Percentiles rank a stretch among this genome's conserved stretches.
Evolutionary conservation across 2,888 invertebrate genomes (phyloP).

Genomic region (Athalia circularis): DNA sequence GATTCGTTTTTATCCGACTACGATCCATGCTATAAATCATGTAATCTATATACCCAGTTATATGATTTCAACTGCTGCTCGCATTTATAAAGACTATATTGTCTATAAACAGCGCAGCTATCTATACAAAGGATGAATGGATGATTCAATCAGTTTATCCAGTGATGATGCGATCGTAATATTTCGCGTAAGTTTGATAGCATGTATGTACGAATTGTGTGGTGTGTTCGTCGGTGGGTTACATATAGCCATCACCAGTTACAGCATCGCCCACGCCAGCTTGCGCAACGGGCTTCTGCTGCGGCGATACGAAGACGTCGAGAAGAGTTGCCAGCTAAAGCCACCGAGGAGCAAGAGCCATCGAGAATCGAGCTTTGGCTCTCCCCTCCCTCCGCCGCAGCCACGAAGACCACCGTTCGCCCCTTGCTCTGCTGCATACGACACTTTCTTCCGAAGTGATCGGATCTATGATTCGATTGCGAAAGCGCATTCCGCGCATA

Average conservation of each 20-base stretch:
- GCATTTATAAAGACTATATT: too few relatives aligned
- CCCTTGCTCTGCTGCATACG: slow-evolving; percentile 35
- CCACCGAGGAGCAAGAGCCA: background rate
- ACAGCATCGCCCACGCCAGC: slow-evolving; percentile 42
- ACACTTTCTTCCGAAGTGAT: slow-evolving; percentile 46
- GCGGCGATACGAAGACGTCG: background rate
- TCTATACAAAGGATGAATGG: background rate
- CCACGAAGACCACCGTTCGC: slow-evolving; percentile 29
- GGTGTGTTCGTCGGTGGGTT: slow-evolving; percentile 22
- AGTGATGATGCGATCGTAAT: too few relatives aligned
- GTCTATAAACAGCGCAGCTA: too few relatives aligned
- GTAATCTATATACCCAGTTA: too few relatives aligned
- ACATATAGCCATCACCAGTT: slow-evolving; percentile 37
- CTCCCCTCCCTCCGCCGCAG: background rate
- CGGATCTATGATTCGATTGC: slow-evolving; percentile 45
- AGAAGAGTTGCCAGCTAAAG: slow-evolving; percentile 3
- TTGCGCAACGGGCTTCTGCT: slow-evolving; percentile 36
- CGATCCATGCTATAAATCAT: too few relatives aligned
- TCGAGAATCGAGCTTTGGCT: slow-evolving; percentile 40
- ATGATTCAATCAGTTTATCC: too few relatives aligned
- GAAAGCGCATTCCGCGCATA: slow-evolving; percentile 43
- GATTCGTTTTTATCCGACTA: too few relatives aligned
- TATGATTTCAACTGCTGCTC: too few relatives aligned
- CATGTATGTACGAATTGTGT: slow-evolving; percentile 4
- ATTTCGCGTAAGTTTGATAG: background rate